phyloP scores from a whole-genome alignment of 1,140 invertebrate genomes.

The Harpegnathos saltator region DNA sequence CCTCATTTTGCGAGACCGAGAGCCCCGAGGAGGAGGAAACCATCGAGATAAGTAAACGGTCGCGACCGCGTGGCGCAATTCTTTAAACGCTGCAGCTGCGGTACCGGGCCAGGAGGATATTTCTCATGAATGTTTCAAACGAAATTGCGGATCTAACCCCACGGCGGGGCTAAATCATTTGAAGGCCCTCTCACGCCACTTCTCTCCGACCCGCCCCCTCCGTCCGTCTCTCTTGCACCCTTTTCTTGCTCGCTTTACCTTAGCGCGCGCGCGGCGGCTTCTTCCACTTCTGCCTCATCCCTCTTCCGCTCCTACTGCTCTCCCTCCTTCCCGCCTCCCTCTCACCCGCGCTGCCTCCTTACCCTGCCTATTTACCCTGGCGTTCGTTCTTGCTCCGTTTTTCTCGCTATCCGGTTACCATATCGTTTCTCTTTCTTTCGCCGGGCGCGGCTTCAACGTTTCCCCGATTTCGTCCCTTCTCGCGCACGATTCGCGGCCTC shows the following conservation, averaged over 20 bases:
- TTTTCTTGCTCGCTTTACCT: constrained; percentile 23
- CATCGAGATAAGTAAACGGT: constrained; percentile 80
- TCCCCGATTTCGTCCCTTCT: constrained; percentile 40
- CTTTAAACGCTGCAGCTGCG: constrained; percentile 81
- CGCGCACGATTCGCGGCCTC: constrained; percentile 26
- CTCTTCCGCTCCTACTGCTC: too few relatives aligned
- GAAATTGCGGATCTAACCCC: constrained; percentile 84
- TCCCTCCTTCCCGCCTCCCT: constrained; percentile 48
- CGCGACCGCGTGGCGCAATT: constrained; percentile 79
- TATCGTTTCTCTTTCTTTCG: constrained; percentile 41
- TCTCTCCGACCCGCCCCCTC: constrained; percentile 30
- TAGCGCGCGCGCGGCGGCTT: constrained; percentile 13
- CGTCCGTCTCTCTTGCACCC: background rate
- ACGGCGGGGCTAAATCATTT: constrained; percentile 83
- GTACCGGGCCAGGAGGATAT: constrained; percentile 78
- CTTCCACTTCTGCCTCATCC: background rate
- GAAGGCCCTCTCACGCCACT: constrained; percentile 69
- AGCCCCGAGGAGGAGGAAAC: constrained; percentile 72
- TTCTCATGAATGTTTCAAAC: constrained; percentile 85
- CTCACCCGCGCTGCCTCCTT: constrained; percentile 44
- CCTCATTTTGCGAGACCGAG: constrained; percentile 64
- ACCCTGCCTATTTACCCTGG: constrained; percentile 28
- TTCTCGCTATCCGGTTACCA: constrained; percentile 31
- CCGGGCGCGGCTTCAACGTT: background rate
- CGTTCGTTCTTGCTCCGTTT: constrained; percentile 41